phyloP scores from a whole-genome alignment of 1,140 invertebrate species.

The Meloidogyne hapla region DNA sequence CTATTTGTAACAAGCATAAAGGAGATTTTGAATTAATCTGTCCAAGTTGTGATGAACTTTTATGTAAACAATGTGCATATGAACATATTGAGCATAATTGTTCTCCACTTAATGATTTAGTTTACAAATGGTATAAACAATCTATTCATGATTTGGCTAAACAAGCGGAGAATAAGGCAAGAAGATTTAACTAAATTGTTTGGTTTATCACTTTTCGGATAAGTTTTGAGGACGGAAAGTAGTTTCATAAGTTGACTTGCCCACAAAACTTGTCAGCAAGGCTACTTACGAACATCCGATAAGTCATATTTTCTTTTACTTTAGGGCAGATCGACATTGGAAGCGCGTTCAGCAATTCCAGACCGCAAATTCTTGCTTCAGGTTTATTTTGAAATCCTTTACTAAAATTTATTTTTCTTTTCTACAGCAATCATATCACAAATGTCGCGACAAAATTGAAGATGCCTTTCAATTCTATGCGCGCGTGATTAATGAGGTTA shows the following conservation, averaged over 20 bases:
- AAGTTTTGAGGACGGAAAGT: not conserved
- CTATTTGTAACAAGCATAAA: conserved; percentile 26
- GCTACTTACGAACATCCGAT: too few relatives aligned
- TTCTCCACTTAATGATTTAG: conserved; percentile 10
- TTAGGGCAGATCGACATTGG: conserved; percentile 26
- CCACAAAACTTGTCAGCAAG: too few relatives aligned
- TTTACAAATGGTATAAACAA: conserved; percentile 14
- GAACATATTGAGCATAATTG: conserved; percentile 22
- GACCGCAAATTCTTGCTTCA: conserved; percentile 33
- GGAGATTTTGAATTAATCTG: conserved; percentile 26
- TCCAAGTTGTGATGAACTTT: conserved; percentile 27
- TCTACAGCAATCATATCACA: conserved; percentile 18
- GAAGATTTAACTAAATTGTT: not conserved
- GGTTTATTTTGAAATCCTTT: not conserved
- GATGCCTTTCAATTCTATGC: conserved; percentile 27
- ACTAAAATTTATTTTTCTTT: not conserved
- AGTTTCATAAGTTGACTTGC: not conserved
- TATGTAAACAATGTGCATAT: conserved; percentile 33
- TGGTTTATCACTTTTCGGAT: too few relatives aligned
- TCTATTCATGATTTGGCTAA: conserved; percentile 8
- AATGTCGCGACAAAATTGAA: conserved; percentile 38
- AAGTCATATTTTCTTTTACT: not conserved
- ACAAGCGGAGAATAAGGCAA: conserved; percentile 16
- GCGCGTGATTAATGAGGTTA: conserved; percentile 32
- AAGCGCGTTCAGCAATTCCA: conserved; percentile 39